phyloP scores from a whole-genome alignment of 2,113 vertebrate species.

The Melanerpes aurifrons region DNA sequence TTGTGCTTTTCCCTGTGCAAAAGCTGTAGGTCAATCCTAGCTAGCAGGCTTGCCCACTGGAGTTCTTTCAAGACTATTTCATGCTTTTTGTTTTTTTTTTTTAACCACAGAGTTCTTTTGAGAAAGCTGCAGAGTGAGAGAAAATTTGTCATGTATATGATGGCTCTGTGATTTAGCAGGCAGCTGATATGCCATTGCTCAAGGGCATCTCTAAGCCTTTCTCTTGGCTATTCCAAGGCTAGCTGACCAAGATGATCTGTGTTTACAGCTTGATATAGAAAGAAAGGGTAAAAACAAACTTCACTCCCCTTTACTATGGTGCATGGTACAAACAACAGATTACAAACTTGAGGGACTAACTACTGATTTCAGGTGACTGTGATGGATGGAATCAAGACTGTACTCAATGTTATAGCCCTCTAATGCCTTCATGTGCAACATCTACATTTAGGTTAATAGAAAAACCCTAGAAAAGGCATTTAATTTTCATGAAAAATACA shows the following conservation, averaged over 20 bases:
- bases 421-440: background rate
- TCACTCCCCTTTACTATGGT: background rate
- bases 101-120: background rate
- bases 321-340: background rate
- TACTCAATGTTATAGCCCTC: background rate
- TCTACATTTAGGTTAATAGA: background rate
- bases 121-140: background rate
- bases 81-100: conserved; percentile 37
- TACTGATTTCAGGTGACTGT: background rate
- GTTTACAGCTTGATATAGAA: background rate
- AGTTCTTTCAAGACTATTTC: conserved; percentile 14
- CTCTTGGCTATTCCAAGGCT: background rate
- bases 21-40: background rate
- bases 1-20: background rate
- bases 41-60: background rate
- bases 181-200: background rate
- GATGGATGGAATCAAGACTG: background rate
- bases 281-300: background rate
- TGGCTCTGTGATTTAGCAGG: conserved; percentile 5
- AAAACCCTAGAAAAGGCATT: background rate
- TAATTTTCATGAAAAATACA: background rate
- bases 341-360: background rate
- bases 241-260: conserved; percentile 19
- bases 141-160: background rate
- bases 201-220: background rate